Conservation (phyloP, 2,113 vertebrate genomes). For the Regulus satrapa region DNA sequence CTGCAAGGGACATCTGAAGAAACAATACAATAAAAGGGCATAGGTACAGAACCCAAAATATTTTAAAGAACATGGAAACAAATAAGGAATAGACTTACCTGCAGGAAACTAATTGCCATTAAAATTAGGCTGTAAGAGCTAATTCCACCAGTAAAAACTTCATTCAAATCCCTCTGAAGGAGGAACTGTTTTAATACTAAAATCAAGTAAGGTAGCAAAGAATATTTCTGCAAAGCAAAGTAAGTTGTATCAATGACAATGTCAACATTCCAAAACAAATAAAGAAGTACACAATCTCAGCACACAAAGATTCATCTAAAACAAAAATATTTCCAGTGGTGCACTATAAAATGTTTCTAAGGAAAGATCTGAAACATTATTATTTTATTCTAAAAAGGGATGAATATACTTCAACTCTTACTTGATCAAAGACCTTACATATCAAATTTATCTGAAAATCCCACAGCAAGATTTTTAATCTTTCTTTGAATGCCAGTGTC, state of each 20-base stretch:
- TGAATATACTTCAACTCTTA: neutral
- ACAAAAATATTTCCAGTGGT: neutral
- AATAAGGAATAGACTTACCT: slow-evolving; percentile 74
- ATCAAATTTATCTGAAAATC: neutral
- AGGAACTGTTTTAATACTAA: slow-evolving; percentile 99
- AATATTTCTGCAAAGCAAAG: slow-evolving; percentile 85
- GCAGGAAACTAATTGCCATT: slow-evolving; percentile 98
- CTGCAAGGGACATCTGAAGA: neutral
- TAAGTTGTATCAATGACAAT: neutral
- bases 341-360: neutral
- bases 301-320: neutral
- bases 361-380: neutral
- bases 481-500: neutral
- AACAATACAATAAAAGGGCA: neutral
- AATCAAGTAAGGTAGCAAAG: slow-evolving; percentile 94
- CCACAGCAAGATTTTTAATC: neutral
- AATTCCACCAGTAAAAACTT: slow-evolving; percentile 98
- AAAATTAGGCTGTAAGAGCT: slow-evolving; percentile 98
- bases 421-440: neutral
- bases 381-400: neutral
- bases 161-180: slow-evolving; percentile 96
- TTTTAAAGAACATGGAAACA: neutral
- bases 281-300: neutral
- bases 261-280: neutral
- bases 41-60: neutral